Base-by-base conservation (phyloP, 1,140 invertebrate species). In the Sitophilus oryzae region DNA sequence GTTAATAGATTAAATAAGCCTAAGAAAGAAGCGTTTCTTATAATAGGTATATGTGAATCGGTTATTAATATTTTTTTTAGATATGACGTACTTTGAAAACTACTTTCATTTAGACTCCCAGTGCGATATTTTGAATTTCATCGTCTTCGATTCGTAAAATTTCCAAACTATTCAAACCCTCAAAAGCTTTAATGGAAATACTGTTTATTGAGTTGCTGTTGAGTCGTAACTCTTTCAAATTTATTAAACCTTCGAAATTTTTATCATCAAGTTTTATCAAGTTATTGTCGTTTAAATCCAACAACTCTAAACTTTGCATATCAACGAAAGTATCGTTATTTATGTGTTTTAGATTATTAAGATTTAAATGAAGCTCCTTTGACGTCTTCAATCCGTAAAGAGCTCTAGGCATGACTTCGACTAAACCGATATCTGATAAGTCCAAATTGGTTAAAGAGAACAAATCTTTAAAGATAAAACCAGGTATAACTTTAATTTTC, bases 271-370 rank as follows among this genome's bases (percentile, higher is more conserved):
- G 8, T 18, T 18, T 11, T 14, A 3, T 43, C 5, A 56, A 14
- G 2, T 16, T 22, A 30, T 56, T 56, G n/a, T 49, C 11, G 16
- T 46, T 56, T 8, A 56, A 25, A 43, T 56, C 40, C 8, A 56
- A 14, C 9, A 14, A 5, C 2, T 35, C 4, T 25, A 56, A 19
- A 4, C 15, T n/a, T 37, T 35, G 10, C 22, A 56, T 15, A n/a
- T n/a, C n/a, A n/a, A n/a, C n/a, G n/a, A n/a, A n/a, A n/a, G n/a
- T n/a, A n/a, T n/a, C n/a, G n/a, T n/a, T n/a, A n/a, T n/a, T n/a
- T n/a, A n/a, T n/a, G n/a, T n/a, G n/a, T n/a, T n/a, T n/a, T n/a
- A n/a, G n/a, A n/a, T n/a, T n/a, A n/a, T n/a, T n/a, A n/a, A n/a
- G n/a, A n/a, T n/a, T n/a, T n/a, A n/a, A n/a, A n/a, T n/a, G n/a